Conservation (phyloP, 2,113 vertebrate genomes). For the Catharus minimus region DNA sequence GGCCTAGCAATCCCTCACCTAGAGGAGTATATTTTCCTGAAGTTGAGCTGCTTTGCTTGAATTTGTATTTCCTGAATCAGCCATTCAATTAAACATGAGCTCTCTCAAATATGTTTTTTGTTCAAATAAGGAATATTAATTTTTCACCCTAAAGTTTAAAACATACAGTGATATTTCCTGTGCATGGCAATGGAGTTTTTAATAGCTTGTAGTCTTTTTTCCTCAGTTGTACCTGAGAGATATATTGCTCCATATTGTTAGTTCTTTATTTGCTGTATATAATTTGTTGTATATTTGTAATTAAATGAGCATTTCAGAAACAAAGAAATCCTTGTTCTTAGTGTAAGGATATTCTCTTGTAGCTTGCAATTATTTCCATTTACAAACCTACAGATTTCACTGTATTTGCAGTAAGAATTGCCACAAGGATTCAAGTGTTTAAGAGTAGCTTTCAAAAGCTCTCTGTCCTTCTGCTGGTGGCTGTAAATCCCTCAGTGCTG, state of each 20-base stretch:
- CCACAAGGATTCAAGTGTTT: background rate
- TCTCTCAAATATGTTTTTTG: slow-evolving; percentile 27
- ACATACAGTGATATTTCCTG: background rate
- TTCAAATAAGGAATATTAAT: slow-evolving; percentile 10
- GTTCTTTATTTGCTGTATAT: background rate
- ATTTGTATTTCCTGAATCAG: slow-evolving; percentile 37
- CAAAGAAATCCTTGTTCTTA: background rate
- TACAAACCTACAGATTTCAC: background rate
- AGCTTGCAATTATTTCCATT: background rate
- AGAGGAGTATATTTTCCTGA: background rate
- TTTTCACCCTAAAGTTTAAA: slow-evolving; percentile 20
- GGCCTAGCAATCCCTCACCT: slow-evolving; percentile 7
- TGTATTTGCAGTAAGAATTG: background rate
- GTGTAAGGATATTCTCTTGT: background rate
- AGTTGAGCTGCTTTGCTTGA: slow-evolving; percentile 44
- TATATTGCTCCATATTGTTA: background rate
- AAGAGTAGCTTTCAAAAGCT: background rate
- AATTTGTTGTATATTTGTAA: background rate
- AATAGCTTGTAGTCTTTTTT: background rate
- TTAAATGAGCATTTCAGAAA: background rate
- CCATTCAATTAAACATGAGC: slow-evolving; percentile 30
- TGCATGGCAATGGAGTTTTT: background rate
- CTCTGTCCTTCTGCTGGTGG: background rate
- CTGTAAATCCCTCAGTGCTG: background rate
- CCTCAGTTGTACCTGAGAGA: background rate